phyloP scores from a whole-genome alignment of 2,888 invertebrate species.

The Auanema freiburgensis region DNA sequence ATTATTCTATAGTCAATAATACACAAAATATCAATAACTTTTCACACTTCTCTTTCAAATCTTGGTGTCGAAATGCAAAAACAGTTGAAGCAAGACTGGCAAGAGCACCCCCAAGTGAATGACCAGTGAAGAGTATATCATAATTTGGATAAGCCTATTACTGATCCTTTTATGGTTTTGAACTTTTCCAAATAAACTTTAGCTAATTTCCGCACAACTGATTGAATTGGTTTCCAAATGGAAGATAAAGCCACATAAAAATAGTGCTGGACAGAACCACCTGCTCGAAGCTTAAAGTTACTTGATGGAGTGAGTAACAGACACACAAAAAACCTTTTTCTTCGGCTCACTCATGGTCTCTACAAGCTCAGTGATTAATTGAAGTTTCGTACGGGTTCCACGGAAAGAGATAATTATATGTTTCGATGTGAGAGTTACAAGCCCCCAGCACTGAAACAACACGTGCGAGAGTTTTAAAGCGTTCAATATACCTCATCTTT shows the following conservation, averaged over 20 bases:
- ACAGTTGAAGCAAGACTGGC: conserved; percentile 54
- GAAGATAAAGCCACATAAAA: conserved; percentile 54
- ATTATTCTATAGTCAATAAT: conserved; percentile 17
- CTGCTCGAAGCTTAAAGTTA: conserved; percentile 43
- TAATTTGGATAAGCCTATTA: conserved; percentile 33
- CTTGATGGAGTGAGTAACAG: neutral
- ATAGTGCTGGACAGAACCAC: conserved; percentile 59
- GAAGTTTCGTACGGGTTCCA: conserved; percentile 56
- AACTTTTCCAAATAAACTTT: neutral
- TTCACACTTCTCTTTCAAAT: conserved; percentile 9
- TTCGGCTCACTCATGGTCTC: conserved; percentile 57
- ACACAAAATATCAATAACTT: neutral
- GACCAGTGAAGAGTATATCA: conserved; percentile 55
- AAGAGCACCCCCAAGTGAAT: conserved; percentile 58
- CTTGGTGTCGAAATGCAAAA: conserved; percentile 44
- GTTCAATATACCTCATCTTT: conserved; percentile 40
- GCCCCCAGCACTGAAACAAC: conserved; percentile 56
- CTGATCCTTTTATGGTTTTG: neutral
- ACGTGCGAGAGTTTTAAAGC: neutral
- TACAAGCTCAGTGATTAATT: conserved; percentile 57
- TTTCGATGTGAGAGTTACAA: conserved; percentile 45
- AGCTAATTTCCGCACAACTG: conserved; percentile 14
- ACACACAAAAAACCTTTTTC: conserved; percentile 29
- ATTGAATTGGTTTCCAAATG: conserved; percentile 44
- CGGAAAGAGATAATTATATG: conserved; percentile 54